Evolutionary conservation across 2,797 vertebrate species (phyloP), one percentile per base, ranked within the genome.

Genomic region (Cryptoblepharus egeriae): DNA sequence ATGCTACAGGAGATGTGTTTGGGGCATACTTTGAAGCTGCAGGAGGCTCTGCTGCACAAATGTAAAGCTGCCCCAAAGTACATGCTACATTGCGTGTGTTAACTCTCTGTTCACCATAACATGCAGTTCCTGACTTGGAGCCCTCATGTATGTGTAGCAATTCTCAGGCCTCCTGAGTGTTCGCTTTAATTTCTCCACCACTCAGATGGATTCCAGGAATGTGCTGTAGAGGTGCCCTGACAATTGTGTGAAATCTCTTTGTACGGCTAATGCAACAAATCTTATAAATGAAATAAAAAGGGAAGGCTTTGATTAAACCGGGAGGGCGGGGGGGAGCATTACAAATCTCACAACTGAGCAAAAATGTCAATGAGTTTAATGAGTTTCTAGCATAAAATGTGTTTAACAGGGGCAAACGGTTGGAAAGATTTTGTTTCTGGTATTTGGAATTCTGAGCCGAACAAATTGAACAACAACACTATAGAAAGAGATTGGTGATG

Each of bases 321-420:
- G 49, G 4, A 20, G 73, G 60, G 68, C 70, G 85, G 28, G 73
- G 60, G 68, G 70, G 85, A 61, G 18, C 13, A 52, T 74, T 20
- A 49, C 81, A 79, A 74, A 73, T 45, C 55, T 68, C 60, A 24
- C 26, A 57, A 26, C 63, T 30, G 77, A 71, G 0, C 1, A 81
- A 78, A 70, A 58, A 71, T 49, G 63, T 77, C 78, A 72, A 30
- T 26, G 20, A 24, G 7, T 69, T 83, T 13, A 74, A 49, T 77
- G 32, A 32, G 12, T 22, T 79, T 77, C 28, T 55, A 45, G 20
- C n/a, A 69, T 3, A 2, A n/a, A 83, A 72, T n/a, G 39, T 37
- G 67, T n/a, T 69, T 71, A 57, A 20, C 45, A 42, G 70, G 28
- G 52, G 30, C 26, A 67, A 64, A 67, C 18, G 15, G 82, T 26